phyloP scores from a whole-genome alignment of 2,888 invertebrate genomes.

The Leuctra nigra region DNA sequence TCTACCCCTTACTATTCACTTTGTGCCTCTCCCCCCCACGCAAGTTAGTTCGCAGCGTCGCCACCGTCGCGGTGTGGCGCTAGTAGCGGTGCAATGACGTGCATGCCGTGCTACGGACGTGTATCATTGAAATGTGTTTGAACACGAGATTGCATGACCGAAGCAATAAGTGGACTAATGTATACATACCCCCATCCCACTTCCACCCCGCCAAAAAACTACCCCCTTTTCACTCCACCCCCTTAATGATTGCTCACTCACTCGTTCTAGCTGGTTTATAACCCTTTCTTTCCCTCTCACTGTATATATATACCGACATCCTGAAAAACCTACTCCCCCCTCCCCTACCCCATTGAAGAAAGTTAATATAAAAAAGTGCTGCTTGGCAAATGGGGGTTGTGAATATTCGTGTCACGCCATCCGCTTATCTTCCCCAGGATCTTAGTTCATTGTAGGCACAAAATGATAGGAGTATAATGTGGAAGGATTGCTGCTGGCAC shows the following conservation, averaged over 20 bases:
- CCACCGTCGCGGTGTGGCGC: not conserved
- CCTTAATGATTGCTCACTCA: slow-evolving; percentile 23
- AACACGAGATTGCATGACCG: slow-evolving; percentile 24
- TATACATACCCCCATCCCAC: slow-evolving; percentile 23
- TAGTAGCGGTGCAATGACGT: slow-evolving; percentile 20
- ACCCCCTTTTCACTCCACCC: no score
- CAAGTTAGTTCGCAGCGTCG: not conserved
- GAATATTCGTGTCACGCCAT: not conserved
- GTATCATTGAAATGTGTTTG: slow-evolving; percentile 20
- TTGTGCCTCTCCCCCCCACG: not conserved
- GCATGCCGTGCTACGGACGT: slow-evolving; percentile 13
- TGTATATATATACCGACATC: not conserved
- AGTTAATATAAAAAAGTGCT: slow-evolving; percentile 7
- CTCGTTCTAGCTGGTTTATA: slow-evolving; percentile 13
- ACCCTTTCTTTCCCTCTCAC: not conserved
- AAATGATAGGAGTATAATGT: no score
- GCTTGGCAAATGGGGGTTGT: not conserved
- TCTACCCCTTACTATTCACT: not conserved
- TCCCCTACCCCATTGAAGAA: not conserved
- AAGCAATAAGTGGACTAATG: slow-evolving; percentile 23
- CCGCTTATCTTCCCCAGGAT: slow-evolving; percentile 1
- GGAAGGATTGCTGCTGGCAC: no score
- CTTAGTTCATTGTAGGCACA: no score
- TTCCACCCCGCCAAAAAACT: no score
- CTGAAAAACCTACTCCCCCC: not conserved